Conservation (phyloP, 2,888 invertebrate genomes). For the Zonitis immaculata region DNA sequence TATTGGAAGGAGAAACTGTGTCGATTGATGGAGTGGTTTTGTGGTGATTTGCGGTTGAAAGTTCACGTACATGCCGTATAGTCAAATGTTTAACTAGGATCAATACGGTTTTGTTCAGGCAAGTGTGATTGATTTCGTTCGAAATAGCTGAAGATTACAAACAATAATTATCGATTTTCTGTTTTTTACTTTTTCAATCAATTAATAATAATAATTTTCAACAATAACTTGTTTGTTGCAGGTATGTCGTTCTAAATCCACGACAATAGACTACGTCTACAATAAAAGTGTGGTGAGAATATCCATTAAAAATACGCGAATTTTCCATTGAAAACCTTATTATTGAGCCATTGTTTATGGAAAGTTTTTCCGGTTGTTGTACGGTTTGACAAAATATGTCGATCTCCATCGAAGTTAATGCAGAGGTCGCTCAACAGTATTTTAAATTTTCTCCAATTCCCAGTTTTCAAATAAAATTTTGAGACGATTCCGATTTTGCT, state of each 20-base stretch:
- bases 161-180: not conserved
- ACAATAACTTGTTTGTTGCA: too few species aligned
- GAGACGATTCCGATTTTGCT: not conserved
- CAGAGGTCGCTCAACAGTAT: not conserved
- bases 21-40: not conserved
- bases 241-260: too few species aligned
- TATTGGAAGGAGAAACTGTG: not conserved
- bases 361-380: not conserved
- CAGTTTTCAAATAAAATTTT: not conserved
- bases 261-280: too few species aligned
- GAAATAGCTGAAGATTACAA: not conserved
- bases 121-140: too few species aligned
- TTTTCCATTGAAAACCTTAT: not conserved
- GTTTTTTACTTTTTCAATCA: not conserved
- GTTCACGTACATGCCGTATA: not conserved
- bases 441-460: not conserved
- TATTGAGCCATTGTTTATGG: too few species aligned
- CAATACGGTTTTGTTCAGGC: not conserved
- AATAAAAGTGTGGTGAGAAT: too few species aligned
- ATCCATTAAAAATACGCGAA: not conserved
- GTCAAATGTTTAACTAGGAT: not conserved
- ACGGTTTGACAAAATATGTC: not conserved
- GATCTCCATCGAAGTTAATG: not conserved
- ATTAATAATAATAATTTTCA: not conserved
- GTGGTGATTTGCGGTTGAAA: not conserved